Base-by-base conservation (phyloP, 2,113 vertebrate genomes). In the Telmatochromis bifrenatus region DNA sequence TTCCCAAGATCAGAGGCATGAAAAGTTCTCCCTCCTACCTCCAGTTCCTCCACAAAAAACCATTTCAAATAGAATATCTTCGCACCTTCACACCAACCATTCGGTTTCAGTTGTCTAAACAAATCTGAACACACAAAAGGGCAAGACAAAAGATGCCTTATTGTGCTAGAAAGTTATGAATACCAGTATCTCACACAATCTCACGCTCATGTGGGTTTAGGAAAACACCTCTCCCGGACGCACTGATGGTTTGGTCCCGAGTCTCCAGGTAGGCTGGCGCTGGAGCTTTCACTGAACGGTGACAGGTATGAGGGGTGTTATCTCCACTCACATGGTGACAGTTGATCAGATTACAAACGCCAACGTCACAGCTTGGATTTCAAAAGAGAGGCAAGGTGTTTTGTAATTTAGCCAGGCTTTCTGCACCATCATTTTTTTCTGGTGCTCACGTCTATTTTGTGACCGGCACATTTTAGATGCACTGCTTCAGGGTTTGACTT, bases 261-360 rank as follows among this genome's bases (percentile, higher is more conserved):
- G 88, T 53, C 89, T 86, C 47, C 84, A 84, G 87, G 86, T 87
- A 54, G 84, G 33, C 88, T 90, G 92, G 92, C 81, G 84, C 90
- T 92, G 68, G 31, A 42, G 80, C 49, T 55, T 86, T 77, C 87
- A 92, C 23, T 87, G 82, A 68, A 88, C 87, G 88, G 81, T 89
- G 87, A 93, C 91, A 82, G 92, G 89, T 88, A 94, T 92, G 89
- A 77, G 88, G 81, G 79, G 12, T 77, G 58, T 94, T 94, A 92
- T 93, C 92, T 91, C 3, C 79, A 23, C 15, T 68, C 60, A 17
- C 55, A 17, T 17, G 73, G 55, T 88, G 90, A 89, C 79, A 82
- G 73, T 45, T 49, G 45, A 93, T 94, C 88, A 90, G 93, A 94
- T 94, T 89, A 86, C 31, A 5, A 15, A 9, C 3, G 9, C 65